phyloP scores from a whole-genome alignment of 2,113 vertebrate genomes.

The Paradoxurus hermaphroditus region DNA sequence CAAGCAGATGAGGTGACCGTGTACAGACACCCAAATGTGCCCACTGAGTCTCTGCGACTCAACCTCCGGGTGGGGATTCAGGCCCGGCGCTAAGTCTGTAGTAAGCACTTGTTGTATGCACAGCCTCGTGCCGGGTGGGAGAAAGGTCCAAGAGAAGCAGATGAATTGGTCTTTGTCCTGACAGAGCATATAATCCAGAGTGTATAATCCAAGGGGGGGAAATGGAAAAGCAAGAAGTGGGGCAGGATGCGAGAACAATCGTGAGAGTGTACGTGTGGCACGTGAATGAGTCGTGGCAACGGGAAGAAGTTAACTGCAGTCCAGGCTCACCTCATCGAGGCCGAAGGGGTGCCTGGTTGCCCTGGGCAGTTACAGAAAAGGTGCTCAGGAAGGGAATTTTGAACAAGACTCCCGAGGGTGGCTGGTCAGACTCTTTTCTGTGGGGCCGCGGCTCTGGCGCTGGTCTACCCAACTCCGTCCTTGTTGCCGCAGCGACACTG shows the following conservation, averaged over 20 bases:
- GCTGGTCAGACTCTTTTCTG: slow-evolving; percentile 69
- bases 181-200: background rate
- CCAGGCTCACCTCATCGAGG: background rate
- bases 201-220: background rate
- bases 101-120: background rate
- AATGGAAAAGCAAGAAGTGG: background rate
- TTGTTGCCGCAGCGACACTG: slow-evolving; percentile 75
- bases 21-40: background rate
- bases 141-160: background rate
- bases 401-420: background rate
- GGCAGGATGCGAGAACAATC: background rate
- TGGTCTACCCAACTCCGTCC: slow-evolving; percentile 88
- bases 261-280: background rate
- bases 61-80: background rate
- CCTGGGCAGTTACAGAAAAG: fast-evolving
- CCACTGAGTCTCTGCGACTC: background rate
- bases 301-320: background rate
- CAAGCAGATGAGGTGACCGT: background rate
- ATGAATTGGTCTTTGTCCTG: background rate
- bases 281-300: background rate
- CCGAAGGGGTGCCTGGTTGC: background rate
- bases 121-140: background rate
- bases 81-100: background rate
- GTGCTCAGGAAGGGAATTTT: background rate
- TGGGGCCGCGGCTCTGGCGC: slow-evolving; percentile 34